These are phyloP conservation scores for Acanthoscelides obtectus DNA, from an alignment of 2,888 invertebrate species.

Conservation along the genomic window DNA sequence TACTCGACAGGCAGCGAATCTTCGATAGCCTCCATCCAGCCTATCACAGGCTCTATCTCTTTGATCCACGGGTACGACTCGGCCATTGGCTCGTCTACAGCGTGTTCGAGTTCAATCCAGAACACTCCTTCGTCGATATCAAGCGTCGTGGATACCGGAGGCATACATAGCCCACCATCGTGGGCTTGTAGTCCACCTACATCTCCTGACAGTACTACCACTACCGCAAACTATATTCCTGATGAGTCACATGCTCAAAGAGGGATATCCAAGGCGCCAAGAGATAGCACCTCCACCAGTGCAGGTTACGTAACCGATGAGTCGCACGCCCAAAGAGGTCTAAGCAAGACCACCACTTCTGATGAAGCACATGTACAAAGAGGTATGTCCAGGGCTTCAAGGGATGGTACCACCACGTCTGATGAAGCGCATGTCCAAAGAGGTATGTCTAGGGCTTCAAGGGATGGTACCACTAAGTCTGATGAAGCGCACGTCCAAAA, in stretches of 20 bases:
- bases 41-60: slow-evolving; percentile 45
- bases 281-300: background rate
- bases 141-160: slow-evolving; percentile 43
- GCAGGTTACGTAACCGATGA: no score
- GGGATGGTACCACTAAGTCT: no score
- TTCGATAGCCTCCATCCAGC: slow-evolving; percentile 43
- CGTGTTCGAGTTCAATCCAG: slow-evolving; percentile 52
- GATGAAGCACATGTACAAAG: no score
- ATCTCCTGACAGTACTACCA: slow-evolving; percentile 53
- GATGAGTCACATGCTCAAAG: slow-evolving; percentile 41
- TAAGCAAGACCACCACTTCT: no score
- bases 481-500: slow-evolving; percentile 8
- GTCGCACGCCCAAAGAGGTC: no score
- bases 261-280: background rate
- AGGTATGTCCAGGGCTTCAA: no score
- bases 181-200: slow-evolving; percentile 58
- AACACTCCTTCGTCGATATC: slow-evolving; percentile 45
- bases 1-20: slow-evolving; percentile 51
- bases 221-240: slow-evolving; percentile 53
- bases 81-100: slow-evolving; percentile 59
- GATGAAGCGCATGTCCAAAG: no score
- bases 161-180: slow-evolving; percentile 53
- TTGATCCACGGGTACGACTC: slow-evolving; percentile 53
- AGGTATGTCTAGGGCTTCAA: no score
- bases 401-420: no score